Conservation (phyloP, 1,140 invertebrate genomes). For the Marisa cornuarietis region DNA sequence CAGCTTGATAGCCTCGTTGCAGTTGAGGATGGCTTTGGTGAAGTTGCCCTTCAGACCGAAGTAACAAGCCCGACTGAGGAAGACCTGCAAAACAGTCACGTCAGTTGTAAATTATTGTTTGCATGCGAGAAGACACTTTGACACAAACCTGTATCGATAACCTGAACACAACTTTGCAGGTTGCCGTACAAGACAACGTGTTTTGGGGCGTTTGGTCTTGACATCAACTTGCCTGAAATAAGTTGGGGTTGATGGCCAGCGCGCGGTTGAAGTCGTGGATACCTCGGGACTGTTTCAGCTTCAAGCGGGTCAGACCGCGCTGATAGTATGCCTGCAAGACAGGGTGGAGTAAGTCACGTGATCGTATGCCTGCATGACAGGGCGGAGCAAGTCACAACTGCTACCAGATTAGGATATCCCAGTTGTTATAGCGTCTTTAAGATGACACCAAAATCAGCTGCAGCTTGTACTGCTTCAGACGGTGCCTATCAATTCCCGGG, state of each 20-base stretch:
- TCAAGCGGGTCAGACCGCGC: slow-evolving; percentile 57
- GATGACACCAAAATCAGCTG: too few species aligned
- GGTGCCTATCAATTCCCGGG: too few species aligned
- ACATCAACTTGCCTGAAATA: slow-evolving; percentile 56
- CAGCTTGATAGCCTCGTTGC: slow-evolving; percentile 65
- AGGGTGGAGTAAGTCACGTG: too few species aligned
- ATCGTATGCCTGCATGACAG: too few species aligned
- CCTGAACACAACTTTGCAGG: too few species aligned
- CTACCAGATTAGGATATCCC: too few species aligned
- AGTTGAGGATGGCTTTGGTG: slow-evolving; percentile 66
- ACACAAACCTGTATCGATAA: too few species aligned
- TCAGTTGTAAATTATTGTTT: background rate
- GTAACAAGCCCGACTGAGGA: slow-evolving; percentile 63
- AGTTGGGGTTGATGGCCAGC: slow-evolving; percentile 61
- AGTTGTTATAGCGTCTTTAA: too few species aligned
- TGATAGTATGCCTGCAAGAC: slow-evolving; percentile 60
- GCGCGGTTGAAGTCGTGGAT: slow-evolving; percentile 65
- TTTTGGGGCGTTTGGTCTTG: background rate
- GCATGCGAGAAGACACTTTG: background rate
- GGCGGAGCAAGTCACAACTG: too few species aligned
- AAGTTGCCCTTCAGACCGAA: slow-evolving; percentile 60
- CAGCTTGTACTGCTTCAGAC: too few species aligned
- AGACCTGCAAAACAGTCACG: slow-evolving; percentile 46
- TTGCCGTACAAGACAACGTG: background rate
- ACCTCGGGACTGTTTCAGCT: slow-evolving; percentile 56